Percentiles rank a stretch among this genome's conserved stretches.
These are phyloP conservation scores for Leucopsar rothschildi DNA, from an alignment of 2,113 vertebrate genomes.

Conservation along the genomic window DNA sequence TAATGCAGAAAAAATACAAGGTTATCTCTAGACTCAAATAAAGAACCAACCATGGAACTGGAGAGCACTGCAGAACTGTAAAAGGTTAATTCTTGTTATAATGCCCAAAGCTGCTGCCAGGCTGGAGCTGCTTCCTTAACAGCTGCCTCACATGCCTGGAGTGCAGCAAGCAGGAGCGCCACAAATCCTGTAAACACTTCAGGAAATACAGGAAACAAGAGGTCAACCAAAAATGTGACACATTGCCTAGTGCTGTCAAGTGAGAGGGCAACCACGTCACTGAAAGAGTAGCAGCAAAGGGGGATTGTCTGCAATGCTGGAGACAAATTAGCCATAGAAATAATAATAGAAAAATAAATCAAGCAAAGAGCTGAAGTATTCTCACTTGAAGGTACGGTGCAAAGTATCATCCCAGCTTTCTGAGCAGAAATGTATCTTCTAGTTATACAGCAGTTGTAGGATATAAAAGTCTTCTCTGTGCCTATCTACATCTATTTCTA, in stretches of 20 bases:
- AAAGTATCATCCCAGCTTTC: not conserved
- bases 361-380: not conserved
- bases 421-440: not conserved
- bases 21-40: not conserved
- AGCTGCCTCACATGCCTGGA: not conserved
- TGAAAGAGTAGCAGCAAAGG: not conserved
- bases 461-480: not conserved
- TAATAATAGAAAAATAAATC: not conserved
- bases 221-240: not conserved
- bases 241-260: not conserved
- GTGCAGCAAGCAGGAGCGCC: not conserved
- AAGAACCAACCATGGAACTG: not conserved
- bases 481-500: not conserved
- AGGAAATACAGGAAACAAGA: not conserved
- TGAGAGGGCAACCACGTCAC: not conserved
- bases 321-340: not conserved
- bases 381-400: not conserved
- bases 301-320: not conserved
- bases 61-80: not conserved
- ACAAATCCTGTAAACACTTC: constrained; percentile 8
- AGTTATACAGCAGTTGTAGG: not conserved
- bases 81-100: not conserved
- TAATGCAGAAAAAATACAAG: not conserved
- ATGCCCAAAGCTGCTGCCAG: not conserved
- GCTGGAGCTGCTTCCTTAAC: not conserved